phyloP scores from a whole-genome alignment of 2,797 vertebrate species.

The Bufotes viridis region DNA sequence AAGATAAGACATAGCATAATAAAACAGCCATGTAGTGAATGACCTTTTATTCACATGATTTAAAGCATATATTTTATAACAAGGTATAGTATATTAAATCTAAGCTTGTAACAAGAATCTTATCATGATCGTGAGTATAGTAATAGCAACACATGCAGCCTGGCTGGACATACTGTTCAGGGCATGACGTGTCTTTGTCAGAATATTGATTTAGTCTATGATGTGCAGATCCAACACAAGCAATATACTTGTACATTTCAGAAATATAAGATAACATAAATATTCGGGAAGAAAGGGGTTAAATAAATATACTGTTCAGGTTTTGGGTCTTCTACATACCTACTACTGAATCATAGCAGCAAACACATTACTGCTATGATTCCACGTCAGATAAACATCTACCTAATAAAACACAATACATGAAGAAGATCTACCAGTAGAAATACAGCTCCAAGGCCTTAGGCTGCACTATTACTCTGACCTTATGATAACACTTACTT shows the following conservation, averaged over 20 bases:
- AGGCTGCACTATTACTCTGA: not conserved
- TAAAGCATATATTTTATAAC: not conserved
- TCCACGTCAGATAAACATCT: not conserved
- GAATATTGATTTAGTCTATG: not conserved
- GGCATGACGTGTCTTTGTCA: slow-evolving; percentile 30
- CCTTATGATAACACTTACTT: not conserved
- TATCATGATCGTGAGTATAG: not conserved
- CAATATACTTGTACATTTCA: not conserved
- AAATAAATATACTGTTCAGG: slow-evolving; percentile 51
- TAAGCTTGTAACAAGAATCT: not conserved
- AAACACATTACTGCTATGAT: not conserved
- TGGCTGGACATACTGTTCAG: not conserved
- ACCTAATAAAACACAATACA: not conserved
- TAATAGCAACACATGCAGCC: slow-evolving; percentile 20
- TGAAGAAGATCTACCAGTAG: not conserved
- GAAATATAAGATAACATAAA: slow-evolving; percentile 42
- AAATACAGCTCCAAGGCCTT: not conserved
- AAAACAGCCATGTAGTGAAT: too few relatives aligned
- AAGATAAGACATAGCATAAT: not conserved
- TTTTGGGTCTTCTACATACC: slow-evolving; percentile 1
- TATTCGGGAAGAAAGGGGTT: slow-evolving; percentile 35
- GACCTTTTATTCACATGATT: slow-evolving; percentile 8
- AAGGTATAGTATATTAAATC: not conserved
- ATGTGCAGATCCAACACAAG: not conserved
- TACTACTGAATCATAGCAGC: slow-evolving; percentile 18